Evolutionary conservation across 2,113 vertebrate genomes (phyloP), one percentile per base, ranked within the genome.

Genomic region (Ammodytes dubius): DNA sequence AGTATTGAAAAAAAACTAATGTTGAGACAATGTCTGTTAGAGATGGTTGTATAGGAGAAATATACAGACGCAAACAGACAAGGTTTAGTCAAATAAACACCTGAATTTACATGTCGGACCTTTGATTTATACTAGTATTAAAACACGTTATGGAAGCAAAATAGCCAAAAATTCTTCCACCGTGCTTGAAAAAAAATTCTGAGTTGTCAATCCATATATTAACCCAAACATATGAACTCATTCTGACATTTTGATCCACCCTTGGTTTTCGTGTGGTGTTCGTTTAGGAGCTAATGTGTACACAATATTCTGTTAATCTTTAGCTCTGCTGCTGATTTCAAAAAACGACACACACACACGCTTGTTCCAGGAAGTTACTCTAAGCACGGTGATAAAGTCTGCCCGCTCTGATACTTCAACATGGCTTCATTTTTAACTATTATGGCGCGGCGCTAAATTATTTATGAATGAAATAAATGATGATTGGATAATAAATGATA

Each of bases 271-370:
- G 56, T 42, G 15, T 6, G 13, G 9, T 37, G 58, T 67, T 56
- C 2, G 17, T 60, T 54, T 69, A 17, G 0, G 70, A 64, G 82
- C 59, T 81, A 84, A 89, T 70, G 79, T 86, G 80, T 84, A 78
- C 87, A 66, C 75, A 84, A 82, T 87, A 56, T 77, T 75, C 84
- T 83, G 92, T 90, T 93, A 91, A 92, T 93, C 91, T 91, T 92
- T 89, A 90, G 83, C 87, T 27, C 59, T 13, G 67, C 79, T 85
- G 75, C 83, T 84, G 79, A 83, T 85, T 82, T 74, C 0, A 56
- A 70, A 70, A 71, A 81, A 82, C 77, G 10, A 27, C 27, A 27
- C 27, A 27, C 27, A 27, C 27, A 27, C 74, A 27, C 52, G 0
- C 27, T n/a, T 17, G 74, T 87, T 91, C 86, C 83, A 87, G 84